Evolutionary conservation across 1,140 invertebrate genomes (phyloP).

Genomic region (Schlechtendalia chinensis): DNA sequence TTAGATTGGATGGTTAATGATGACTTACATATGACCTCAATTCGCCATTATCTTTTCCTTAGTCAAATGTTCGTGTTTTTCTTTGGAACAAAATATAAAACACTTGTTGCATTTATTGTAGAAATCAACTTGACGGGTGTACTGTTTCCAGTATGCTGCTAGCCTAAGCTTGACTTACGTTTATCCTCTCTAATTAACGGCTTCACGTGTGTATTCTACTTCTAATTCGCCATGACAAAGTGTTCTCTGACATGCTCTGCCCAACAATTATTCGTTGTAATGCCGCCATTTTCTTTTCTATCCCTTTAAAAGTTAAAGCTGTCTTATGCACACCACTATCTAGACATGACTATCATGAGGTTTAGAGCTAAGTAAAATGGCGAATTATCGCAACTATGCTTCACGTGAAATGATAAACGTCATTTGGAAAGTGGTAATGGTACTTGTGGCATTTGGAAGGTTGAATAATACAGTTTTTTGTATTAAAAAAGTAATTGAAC

Average conservation of each 20-base stretch:
- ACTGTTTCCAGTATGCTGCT: neutral
- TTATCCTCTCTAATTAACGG: conserved; percentile 42
- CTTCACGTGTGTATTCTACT: conserved; percentile 28
- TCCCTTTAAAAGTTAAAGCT: conserved; percentile 33
- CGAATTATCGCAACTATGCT: conserved; percentile 6
- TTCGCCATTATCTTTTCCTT: neutral
- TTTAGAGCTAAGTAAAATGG: conserved; percentile 11
- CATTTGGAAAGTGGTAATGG: neutral
- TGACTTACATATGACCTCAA: neutral
- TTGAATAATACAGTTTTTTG: neutral
- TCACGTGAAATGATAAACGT: conserved; percentile 1
- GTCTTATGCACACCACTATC: conserved; percentile 4
- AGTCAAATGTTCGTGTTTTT: neutral
- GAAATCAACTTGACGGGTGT: conserved; percentile 14
- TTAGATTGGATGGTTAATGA: too few relatives aligned
- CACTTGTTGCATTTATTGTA: conserved; percentile 26
- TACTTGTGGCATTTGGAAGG: neutral
- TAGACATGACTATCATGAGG: neutral
- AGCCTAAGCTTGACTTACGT: conserved; percentile 10
- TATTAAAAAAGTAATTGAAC: neutral
- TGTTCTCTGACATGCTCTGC: conserved; percentile 18
- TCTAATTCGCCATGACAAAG: conserved; percentile 28
- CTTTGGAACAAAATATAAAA: conserved; percentile 1
- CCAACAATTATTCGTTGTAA: conserved; percentile 37
- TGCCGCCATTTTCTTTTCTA: neutral